Evolutionary conservation across 2,797 vertebrate species (phyloP).

Genomic region (Enteromius fasciolatus): DNA sequence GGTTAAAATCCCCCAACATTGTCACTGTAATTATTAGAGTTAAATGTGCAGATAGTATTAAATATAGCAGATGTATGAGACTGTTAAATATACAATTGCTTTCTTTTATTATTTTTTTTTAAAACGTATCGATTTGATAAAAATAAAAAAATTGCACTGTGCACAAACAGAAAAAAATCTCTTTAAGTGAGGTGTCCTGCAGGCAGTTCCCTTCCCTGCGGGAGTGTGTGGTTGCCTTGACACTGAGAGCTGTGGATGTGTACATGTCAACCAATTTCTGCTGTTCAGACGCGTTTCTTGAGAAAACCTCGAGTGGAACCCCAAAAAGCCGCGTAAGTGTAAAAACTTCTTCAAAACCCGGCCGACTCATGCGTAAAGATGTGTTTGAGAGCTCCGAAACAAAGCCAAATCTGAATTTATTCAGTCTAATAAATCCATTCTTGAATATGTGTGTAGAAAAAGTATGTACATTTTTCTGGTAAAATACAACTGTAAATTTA

Average conservation of each 20-base stretch:
- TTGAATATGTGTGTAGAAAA: neutral
- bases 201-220: slow-evolving; percentile 8
- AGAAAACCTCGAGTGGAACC: neutral
- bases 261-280: neutral
- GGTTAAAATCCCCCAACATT: neutral
- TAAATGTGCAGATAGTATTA: neutral
- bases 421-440: neutral
- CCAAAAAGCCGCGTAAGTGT: slow-evolving; percentile 5
- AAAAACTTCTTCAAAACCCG: neutral
- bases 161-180: neutral
- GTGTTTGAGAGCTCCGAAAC: neutral
- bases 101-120: neutral
- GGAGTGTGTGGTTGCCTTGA: slow-evolving; percentile 43
- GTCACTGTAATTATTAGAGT: neutral
- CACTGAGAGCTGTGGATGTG: neutral
- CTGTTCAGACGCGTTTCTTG: neutral
- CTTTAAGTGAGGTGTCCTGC: neutral
- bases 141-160: neutral
- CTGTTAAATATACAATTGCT: neutral
- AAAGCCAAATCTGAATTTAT: neutral
- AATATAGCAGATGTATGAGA: neutral
- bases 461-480: neutral
- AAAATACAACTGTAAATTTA: neutral
- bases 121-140: neutral
- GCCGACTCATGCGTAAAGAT: neutral